A percentile compares a stretch with the other conserved stretches of the same genome.
phyloP scores from a whole-genome alignment of 2,113 vertebrate genomes.

The Poeciliopsis prolifica region DNA sequence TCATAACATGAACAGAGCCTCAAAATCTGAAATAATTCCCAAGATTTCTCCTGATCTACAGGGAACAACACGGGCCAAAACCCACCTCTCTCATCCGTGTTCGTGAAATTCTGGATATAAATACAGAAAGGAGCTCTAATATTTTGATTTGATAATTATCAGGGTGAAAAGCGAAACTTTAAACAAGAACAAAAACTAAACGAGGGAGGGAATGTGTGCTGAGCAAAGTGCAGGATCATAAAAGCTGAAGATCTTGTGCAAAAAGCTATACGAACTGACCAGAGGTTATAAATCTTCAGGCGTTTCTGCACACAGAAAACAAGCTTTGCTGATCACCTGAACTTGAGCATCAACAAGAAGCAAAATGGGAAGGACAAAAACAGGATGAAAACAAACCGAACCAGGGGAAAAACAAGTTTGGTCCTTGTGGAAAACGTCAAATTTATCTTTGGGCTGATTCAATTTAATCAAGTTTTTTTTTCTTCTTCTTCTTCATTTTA shows the following conservation, averaged over 20 bases:
- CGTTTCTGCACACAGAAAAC: background rate
- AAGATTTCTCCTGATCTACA: slow-evolving; percentile 60
- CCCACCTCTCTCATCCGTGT: slow-evolving; percentile 8
- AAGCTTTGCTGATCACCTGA: background rate
- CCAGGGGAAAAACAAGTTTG: slow-evolving; percentile 57
- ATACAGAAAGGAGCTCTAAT: slow-evolving; percentile 8
- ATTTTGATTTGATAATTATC: slow-evolving; percentile 10
- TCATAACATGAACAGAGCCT: slow-evolving; percentile 6
- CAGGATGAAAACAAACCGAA: slow-evolving; percentile 27
- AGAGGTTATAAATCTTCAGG: background rate
- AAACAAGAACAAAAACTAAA: slow-evolving; percentile 42
- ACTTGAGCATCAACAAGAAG: slow-evolving; percentile 76
- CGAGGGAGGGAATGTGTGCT: slow-evolving; percentile 33
- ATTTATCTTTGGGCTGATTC: background rate
- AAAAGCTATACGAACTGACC: background rate
- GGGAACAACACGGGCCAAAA: slow-evolving; percentile 42
- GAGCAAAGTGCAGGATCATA: slow-evolving; percentile 63
- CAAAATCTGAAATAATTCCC: slow-evolving; percentile 15
- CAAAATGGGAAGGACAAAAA: slow-evolving; percentile 2
- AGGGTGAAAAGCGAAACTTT: slow-evolving; percentile 23
- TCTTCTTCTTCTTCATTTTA: background rate
- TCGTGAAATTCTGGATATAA: background rate
- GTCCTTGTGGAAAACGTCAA: slow-evolving; percentile 58
- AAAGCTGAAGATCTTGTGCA: background rate
- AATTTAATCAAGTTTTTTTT: background rate